Percentiles rank a stretch among this genome's conserved stretches.
These are phyloP conservation scores for Macrostomum lignano DNA, from an alignment of 1,140 invertebrate species.

Conservation along the genomic window DNA sequence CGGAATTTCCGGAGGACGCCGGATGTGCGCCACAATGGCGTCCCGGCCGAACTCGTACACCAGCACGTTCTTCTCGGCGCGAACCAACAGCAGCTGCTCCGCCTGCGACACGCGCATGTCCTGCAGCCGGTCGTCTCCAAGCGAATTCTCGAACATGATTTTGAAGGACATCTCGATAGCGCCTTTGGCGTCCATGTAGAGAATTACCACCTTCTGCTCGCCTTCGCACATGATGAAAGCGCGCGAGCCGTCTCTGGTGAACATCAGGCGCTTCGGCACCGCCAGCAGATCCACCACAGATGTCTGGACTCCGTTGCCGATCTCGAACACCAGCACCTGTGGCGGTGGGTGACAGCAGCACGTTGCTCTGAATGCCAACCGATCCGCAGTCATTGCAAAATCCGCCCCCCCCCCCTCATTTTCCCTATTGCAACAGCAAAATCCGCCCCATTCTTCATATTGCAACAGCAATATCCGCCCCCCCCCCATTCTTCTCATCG, in stretches of 20 bases:
- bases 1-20: constrained; percentile 14
- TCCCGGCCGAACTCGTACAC: constrained; percentile 14
- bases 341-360: too few species aligned
- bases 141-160: constrained; percentile 11
- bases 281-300: constrained; percentile 3
- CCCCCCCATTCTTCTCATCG: too few species aligned
- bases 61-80: constrained; percentile 12
- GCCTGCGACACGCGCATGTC: constrained; percentile 12
- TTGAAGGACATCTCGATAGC: constrained; percentile 16
- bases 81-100: constrained; percentile 12
- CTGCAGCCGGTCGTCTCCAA: constrained; percentile 11
- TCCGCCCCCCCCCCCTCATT: too few species aligned
- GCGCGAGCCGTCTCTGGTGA: constrained; percentile 13
- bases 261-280: constrained; percentile 11
- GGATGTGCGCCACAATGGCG: constrained; percentile 11
- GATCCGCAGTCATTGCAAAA: too few species aligned
- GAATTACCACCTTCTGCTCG: constrained; percentile 13
- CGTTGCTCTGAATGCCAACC: too few species aligned
- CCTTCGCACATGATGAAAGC: constrained; percentile 12
- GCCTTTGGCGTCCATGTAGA: constrained; percentile 12
- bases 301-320: too few species aligned
- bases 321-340: too few species aligned
- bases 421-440: too few species aligned
- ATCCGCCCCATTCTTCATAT: too few species aligned
- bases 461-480: too few species aligned